These are phyloP conservation scores for Synanceia verrucosa DNA, from an alignment of 2,797 vertebrate species.

Conservation along the genomic window DNA sequence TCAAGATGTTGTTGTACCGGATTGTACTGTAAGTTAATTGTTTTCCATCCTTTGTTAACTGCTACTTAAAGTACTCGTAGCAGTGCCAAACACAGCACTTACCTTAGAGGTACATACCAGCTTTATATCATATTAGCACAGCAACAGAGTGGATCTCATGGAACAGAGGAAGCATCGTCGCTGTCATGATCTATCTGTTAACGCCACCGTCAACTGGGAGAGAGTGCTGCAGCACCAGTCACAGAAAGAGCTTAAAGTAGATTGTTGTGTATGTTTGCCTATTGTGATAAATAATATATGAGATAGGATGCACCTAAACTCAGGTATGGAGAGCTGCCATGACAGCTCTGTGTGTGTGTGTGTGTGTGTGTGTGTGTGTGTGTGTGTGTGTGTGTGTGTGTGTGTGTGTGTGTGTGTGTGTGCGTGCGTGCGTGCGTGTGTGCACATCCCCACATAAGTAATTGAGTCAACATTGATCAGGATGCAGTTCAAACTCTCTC, in stretches of 20 bases:
- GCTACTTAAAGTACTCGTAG: background rate
- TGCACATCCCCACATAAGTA: background rate
- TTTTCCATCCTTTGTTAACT: background rate
- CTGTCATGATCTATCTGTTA: constrained; percentile 16
- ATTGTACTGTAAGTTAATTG: background rate
- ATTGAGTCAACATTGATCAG: constrained; percentile 1
- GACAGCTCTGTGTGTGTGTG: background rate
- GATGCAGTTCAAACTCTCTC: background rate
- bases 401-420: background rate
- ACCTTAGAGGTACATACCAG: background rate
- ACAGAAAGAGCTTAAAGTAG: constrained; percentile 20
- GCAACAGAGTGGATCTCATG: background rate
- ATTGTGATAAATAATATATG: constrained; percentile 42
- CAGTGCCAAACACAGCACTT: background rate
- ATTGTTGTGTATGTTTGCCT: constrained; percentile 23
- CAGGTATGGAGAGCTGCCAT: background rate
- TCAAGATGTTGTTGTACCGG: background rate
- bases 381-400: background rate
- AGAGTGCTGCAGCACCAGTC: background rate
- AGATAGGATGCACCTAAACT: background rate
- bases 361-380: background rate
- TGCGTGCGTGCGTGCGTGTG: background rate
- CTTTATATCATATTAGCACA: constrained; percentile 1
- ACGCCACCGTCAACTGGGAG: background rate
- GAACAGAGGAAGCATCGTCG: background rate